Percentiles rank a stretch among this genome's conserved stretches.
Evolutionary conservation across 2,113 vertebrate genomes (phyloP).

Genomic region (Petroica traversi): DNA sequence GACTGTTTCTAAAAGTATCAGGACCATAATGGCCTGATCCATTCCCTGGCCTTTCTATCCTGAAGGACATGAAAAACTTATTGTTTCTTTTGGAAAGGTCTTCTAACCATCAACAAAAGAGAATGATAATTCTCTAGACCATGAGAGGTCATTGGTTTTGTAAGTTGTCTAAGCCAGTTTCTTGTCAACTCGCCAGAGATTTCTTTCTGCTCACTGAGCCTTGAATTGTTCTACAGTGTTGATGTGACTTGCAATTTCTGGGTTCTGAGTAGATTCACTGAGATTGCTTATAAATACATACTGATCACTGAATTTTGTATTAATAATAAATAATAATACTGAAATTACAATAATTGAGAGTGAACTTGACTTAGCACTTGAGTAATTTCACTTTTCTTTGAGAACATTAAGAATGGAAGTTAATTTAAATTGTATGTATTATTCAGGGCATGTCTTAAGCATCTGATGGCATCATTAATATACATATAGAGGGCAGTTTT

Average conservation of each 20-base stretch:
- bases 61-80: background rate
- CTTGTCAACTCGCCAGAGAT: background rate
- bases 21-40: background rate
- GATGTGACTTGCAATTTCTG: background rate
- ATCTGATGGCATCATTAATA: slow-evolving; percentile 38
- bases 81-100: background rate
- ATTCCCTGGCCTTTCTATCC: background rate
- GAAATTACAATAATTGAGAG: slow-evolving; percentile 27
- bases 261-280: background rate
- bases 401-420: slow-evolving; percentile 34
- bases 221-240: background rate
- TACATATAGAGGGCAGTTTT: slow-evolving; percentile 38
- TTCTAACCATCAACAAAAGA: background rate
- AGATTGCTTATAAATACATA: slow-evolving; percentile 2
- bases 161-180: background rate
- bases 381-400: slow-evolving; percentile 34
- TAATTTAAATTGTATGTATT: slow-evolving; percentile 64
- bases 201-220: background rate
- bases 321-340: slow-evolving; percentile 48
- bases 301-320: background rate
- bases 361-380: slow-evolving; percentile 24
- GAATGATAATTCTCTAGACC: background rate
- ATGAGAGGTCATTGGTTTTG: background rate
- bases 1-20: background rate
- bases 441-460: slow-evolving; percentile 50